These are phyloP conservation scores for Onychomys torridus DNA, from an alignment of 2,797 vertebrate genomes.

Conservation along the genomic window DNA sequence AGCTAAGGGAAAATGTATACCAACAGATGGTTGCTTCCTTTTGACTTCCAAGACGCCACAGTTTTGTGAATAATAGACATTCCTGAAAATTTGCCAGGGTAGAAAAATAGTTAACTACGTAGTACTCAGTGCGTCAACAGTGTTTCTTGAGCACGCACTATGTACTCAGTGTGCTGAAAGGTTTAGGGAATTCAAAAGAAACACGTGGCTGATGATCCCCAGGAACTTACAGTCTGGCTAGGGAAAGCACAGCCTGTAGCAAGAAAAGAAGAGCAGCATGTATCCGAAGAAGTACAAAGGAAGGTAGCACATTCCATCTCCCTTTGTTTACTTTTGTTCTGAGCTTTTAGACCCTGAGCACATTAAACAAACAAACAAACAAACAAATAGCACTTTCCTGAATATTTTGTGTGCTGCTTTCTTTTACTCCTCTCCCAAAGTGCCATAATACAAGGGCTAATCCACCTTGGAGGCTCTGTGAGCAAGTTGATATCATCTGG, in stretches of 20 bases:
- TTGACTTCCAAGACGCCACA: slow-evolving; percentile 15
- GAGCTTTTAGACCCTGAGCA: background rate
- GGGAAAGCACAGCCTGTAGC: background rate
- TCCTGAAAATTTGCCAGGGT: slow-evolving; percentile 9
- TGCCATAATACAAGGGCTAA: background rate
- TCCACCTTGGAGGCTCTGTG: background rate
- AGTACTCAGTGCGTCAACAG: background rate
- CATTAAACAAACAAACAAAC: background rate
- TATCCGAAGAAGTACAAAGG: background rate
- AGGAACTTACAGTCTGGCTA: slow-evolving; percentile 46
- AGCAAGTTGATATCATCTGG: slow-evolving; percentile 38
- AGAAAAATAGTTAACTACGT: slow-evolving; percentile 65
- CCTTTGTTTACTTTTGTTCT: slow-evolving; percentile 22
- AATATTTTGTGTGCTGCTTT: background rate
- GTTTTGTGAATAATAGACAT: slow-evolving; percentile 33
- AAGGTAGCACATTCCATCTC: background rate
- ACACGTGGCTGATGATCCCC: background rate
- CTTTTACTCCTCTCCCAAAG: background rate
- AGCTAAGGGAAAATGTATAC: slow-evolving; percentile 72
- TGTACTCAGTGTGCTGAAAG: background rate
- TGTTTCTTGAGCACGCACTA: slow-evolving; percentile 45
- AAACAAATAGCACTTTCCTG: background rate
- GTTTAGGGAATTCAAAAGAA: slow-evolving; percentile 24
- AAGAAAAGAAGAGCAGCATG: background rate
- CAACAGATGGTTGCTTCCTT: slow-evolving; percentile 67